Conservation (phyloP, 2,797 vertebrate genomes). For the Eidolon dupreanum region DNA sequence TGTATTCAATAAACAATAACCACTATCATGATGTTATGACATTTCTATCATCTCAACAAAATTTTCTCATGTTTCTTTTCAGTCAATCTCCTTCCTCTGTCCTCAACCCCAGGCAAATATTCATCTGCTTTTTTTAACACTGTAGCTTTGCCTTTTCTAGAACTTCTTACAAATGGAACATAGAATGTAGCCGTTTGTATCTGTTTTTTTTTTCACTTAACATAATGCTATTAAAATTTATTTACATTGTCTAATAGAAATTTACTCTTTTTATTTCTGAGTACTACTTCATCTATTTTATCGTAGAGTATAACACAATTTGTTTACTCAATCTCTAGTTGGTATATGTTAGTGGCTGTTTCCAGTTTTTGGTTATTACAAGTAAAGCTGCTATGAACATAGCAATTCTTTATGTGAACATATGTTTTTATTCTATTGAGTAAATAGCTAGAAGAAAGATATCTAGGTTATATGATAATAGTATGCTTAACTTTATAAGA, state of each 20-base stretch:
- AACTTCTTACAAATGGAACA: neutral
- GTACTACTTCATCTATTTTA: neutral
- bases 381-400: neutral
- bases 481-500: neutral
- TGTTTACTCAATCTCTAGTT: neutral
- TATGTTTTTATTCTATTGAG: neutral
- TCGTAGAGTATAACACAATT: neutral
- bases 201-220: too few relatives aligned
- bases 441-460: neutral
- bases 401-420: neutral
- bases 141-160: too few relatives aligned
- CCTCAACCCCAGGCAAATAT: neutral
- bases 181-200: neutral
- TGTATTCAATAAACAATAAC: neutral
- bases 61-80: neutral
- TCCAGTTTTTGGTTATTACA: neutral
- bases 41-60: neutral
- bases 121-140: neutral
- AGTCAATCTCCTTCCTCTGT: neutral
- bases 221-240: neutral
- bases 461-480: neutral
- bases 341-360: neutral
- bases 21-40: neutral
- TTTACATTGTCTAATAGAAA: neutral
- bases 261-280: neutral